Base-by-base conservation (phyloP, 2,797 vertebrate species). In the Malacoctenus gilli region DNA sequence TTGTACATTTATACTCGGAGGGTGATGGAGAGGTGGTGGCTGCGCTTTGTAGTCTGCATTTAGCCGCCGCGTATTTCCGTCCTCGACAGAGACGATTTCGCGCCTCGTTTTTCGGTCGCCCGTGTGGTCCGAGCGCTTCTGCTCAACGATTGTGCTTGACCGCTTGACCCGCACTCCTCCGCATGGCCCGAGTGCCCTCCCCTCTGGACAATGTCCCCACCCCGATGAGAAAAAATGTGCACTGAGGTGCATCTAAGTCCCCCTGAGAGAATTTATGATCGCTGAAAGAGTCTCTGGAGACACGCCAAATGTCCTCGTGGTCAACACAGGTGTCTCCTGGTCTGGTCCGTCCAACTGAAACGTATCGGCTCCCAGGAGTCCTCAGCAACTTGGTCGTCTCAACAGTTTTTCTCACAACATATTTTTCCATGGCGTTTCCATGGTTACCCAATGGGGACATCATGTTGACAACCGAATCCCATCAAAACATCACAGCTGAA, bases 1-100 rank as follows among this genome's bases (percentile, higher is more conserved):
- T 49, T 79, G 21, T 69, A 43, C 42, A 72, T 83, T 79, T 84
- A 72, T 61, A 63, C 59, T n/a, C 49, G 42, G 35, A 20, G 5
- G 48, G 30, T 9, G 35, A 32, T 51, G 12, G 15, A 16, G 44
- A 43, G 40, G 2, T 36, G 34, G 10, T 28, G 34, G 3, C 15
- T 15, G 10, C 19, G 55, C 19, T 62, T 16, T 51, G 21, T n/a
- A 23, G 25, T 19, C 40, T 71, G 49, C 35, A 38, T 47, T 4
- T 15, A 32, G 9, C 32, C n/a, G 3, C 4, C 43, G 42, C n/a
- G n/a, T n/a, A n/a, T n/a, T n/a, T n/a, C n/a, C n/a, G n/a, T n/a
- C n/a, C 39, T 1, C 35, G 43, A 40, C n/a, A n/a, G 13, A 9
- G 15, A 20, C 13, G 31, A 36, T 16, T 48, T 38, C 11, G 10